These are phyloP conservation scores for Diplodus sargus DNA, from an alignment of 2,797 vertebrate species.

Conservation along the genomic window DNA sequence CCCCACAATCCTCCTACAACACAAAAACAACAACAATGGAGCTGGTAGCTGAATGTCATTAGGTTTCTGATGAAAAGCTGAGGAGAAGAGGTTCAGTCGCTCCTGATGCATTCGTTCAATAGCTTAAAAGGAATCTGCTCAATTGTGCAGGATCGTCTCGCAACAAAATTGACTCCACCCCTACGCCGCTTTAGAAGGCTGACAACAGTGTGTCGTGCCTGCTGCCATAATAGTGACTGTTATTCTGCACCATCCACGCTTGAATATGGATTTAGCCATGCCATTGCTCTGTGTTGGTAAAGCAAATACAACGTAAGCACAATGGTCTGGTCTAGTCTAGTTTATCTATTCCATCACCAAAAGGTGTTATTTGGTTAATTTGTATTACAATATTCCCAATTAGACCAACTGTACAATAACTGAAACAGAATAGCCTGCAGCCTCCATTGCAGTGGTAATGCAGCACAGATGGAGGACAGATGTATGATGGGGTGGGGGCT, in stretches of 20 bases:
- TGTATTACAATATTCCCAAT: slow-evolving; percentile 22
- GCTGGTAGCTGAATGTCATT: slow-evolving; percentile 20
- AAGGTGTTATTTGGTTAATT: slow-evolving; percentile 10
- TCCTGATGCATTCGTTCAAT: slow-evolving; percentile 15
- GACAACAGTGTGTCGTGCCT: not conserved
- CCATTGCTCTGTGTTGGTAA: not conserved
- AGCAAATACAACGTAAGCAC: not conserved
- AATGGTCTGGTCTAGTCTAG: not conserved
- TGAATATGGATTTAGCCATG: not conserved
- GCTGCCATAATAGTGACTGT: not conserved
- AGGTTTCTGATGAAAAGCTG: slow-evolving; percentile 34
- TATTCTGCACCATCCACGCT: slow-evolving; percentile 1
- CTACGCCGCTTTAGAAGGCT: slow-evolving; percentile 4
- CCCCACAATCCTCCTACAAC: slow-evolving; percentile 27
- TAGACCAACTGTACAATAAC: slow-evolving; percentile 15
- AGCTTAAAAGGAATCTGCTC: slow-evolving; percentile 8
- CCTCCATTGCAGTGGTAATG: slow-evolving; percentile 35
- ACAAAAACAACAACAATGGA: slow-evolving; percentile 34
- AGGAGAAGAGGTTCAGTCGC: slow-evolving; percentile 33
- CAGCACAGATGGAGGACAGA: slow-evolving; percentile 44
- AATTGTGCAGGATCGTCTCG: slow-evolving; percentile 1
- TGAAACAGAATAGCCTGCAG: slow-evolving; percentile 20
- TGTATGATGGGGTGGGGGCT: slow-evolving; percentile 20
- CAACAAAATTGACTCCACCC: not conserved
- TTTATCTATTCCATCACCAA: not conserved